A percentile compares a stretch with the other conserved stretches of the same genome.
Conservation (phyloP, 2,888 invertebrate species). For the Ectobius pallidus region DNA sequence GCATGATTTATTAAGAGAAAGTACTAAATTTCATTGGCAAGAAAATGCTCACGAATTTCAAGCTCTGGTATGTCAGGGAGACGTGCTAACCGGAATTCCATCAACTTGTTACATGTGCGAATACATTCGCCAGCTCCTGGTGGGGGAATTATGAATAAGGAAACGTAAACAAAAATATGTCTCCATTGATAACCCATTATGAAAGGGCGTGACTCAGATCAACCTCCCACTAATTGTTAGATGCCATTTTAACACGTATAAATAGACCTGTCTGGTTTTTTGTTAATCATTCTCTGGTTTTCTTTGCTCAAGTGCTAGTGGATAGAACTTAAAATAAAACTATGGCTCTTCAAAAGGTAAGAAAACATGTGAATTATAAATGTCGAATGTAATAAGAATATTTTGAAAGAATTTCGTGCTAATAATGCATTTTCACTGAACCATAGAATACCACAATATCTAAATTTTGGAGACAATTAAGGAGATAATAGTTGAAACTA, state of each 20-base stretch:
- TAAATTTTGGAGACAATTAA: no score
- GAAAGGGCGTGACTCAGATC: neutral
- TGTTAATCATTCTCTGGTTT: no score
- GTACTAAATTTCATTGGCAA: neutral
- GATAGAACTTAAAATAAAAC: no score
- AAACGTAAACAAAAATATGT: neutral
- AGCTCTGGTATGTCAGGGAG: neutral
- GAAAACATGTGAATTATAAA: no score
- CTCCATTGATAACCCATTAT: neutral
- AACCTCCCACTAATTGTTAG: constrained; percentile 4
- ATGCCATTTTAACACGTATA: neutral
- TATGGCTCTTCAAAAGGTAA: no score
- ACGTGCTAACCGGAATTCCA: neutral
- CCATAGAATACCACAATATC: no score
- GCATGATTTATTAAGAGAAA: neutral
- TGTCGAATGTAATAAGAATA: no score
- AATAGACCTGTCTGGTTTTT: neutral
- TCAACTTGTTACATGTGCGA: neutral
- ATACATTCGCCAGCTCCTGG: neutral
- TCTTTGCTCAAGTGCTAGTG: no score
- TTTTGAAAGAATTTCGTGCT: no score
- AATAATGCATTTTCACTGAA: no score
- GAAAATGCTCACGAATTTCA: neutral
- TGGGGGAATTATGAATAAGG: neutral
- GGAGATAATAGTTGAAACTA: no score